These are phyloP conservation scores for Halyomorpha halys DNA, from an alignment of 1,140 invertebrate species.

Conservation along the genomic window DNA sequence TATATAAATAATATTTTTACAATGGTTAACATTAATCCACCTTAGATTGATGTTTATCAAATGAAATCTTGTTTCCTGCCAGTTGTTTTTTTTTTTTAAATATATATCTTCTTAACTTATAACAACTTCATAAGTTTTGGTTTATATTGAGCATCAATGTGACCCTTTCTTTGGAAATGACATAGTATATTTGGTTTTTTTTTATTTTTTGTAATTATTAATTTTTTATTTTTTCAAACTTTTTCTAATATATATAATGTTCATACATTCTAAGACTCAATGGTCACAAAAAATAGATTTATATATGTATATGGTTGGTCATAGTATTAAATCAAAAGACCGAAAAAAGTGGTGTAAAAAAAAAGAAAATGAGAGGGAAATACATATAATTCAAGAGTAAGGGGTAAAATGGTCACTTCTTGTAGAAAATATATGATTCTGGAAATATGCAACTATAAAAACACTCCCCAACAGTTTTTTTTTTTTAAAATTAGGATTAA, in stretches of 20 bases:
- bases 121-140: constrained; percentile 6
- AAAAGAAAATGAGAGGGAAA: too few species aligned
- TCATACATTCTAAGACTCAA: not conserved
- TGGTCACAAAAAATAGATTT: constrained; percentile 5
- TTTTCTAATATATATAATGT: not conserved
- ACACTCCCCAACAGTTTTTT: too few species aligned
- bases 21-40: too few species aligned
- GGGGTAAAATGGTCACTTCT: too few species aligned
- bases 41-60: not conserved
- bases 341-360: too few species aligned
- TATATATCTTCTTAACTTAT: constrained; percentile 1
- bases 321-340: not conserved
- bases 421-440: too few species aligned
- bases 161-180: constrained; percentile 1
- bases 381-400: too few species aligned
- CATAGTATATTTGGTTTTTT: too few species aligned
- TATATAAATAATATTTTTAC: too few species aligned
- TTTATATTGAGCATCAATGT: constrained; percentile 4
- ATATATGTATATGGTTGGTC: not conserved
- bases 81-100: not conserved
- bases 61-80: not conserved
- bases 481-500: too few species aligned
- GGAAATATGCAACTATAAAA: too few species aligned
- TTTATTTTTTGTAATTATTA: not conserved
- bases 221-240: not conserved